These are phyloP conservation scores for Sanderia malayensis DNA, from an alignment of 30 jellyfish, hydroid and myxozoan genomes.

Conservation along the genomic window DNA sequence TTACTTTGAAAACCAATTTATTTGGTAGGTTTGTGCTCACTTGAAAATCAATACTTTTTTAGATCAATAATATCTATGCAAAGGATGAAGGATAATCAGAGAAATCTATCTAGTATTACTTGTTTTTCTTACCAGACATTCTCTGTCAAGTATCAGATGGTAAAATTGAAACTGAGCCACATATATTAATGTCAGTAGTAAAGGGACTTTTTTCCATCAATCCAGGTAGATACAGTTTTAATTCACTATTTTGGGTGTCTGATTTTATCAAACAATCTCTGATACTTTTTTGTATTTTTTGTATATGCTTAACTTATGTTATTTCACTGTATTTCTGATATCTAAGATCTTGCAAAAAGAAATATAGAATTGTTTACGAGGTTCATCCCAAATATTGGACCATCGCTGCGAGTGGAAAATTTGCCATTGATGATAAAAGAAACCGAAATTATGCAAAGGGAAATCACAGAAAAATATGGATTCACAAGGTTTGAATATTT, in stretches of 20 bases:
- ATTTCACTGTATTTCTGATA: too few relatives aligned
- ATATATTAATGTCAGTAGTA: constrained; percentile 36
- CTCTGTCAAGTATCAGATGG: constrained; percentile 36
- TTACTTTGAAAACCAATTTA: constrained; percentile 9
- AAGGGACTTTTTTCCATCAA: constrained; percentile 40
- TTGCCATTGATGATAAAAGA: constrained; percentile 28
- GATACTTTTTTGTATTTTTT: too few relatives aligned
- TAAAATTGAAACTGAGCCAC: constrained; percentile 37
- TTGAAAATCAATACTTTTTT: too few relatives aligned
- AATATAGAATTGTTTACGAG: constrained; percentile 45
- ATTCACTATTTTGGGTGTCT: too few relatives aligned
- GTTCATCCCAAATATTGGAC: constrained; percentile 45
- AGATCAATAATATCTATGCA: too few relatives aligned
- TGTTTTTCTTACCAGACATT: constrained; percentile 8
- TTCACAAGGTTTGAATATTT: constrained; percentile 3
- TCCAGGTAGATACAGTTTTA: too few relatives aligned
- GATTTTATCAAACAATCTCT: too few relatives aligned
- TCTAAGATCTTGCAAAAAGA: constrained; percentile 40
- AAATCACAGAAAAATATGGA: constrained; percentile 4
- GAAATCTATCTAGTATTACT: too few relatives aligned
- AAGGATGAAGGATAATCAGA: too few relatives aligned
- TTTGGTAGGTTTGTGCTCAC: constrained; percentile 44
- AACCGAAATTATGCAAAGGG: constrained; percentile 4
- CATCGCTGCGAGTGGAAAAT: constrained; percentile 36
- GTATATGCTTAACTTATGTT: too few relatives aligned